Evolutionary conservation across 2,113 vertebrate species (phyloP).

Genomic region (Bubo bubo): DNA sequence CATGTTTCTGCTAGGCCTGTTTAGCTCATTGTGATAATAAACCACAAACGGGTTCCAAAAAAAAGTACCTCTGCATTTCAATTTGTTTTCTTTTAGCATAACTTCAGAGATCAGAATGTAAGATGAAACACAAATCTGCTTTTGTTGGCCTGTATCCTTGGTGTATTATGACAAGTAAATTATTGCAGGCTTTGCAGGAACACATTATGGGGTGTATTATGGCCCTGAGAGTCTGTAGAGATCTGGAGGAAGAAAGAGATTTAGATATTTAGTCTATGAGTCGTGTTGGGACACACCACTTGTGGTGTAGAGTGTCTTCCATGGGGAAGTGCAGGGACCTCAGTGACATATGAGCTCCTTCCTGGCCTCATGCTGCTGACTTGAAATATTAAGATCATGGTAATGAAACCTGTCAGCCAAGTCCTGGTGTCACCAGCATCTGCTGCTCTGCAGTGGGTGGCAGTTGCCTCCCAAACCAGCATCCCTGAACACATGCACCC

Average conservation of each 20-base stretch:
- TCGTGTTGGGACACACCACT: accelerated
- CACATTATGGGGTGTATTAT: not conserved
- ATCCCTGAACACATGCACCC: accelerated
- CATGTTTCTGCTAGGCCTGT: slow-evolving; percentile 22
- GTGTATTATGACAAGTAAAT: slow-evolving; percentile 44
- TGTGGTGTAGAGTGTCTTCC: not conserved
- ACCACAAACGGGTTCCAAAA: not conserved
- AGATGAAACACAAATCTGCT: slow-evolving; percentile 55
- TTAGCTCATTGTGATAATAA: slow-evolving; percentile 21
- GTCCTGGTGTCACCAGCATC: not conserved
- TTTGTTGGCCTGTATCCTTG: slow-evolving; percentile 38
- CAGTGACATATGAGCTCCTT: not conserved
- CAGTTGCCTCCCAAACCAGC: accelerated
- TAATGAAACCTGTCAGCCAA: not conserved
- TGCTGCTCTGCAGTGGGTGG: not conserved
- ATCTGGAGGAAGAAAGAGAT: slow-evolving; percentile 11
- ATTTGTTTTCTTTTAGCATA: slow-evolving; percentile 56
- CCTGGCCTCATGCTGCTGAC: not conserved
- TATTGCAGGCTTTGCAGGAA: slow-evolving; percentile 32
- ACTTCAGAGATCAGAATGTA: slow-evolving; percentile 24
- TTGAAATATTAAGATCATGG: not conserved
- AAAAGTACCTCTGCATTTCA: slow-evolving; percentile 21
- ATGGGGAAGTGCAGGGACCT: not conserved
- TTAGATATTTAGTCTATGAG: not conserved
- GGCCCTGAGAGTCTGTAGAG: not conserved